Percentiles rank a stretch among this genome's conserved stretches.
phyloP scores from a whole-genome alignment of 2,888 invertebrate genomes.

The Pachydiplax longipennis region DNA sequence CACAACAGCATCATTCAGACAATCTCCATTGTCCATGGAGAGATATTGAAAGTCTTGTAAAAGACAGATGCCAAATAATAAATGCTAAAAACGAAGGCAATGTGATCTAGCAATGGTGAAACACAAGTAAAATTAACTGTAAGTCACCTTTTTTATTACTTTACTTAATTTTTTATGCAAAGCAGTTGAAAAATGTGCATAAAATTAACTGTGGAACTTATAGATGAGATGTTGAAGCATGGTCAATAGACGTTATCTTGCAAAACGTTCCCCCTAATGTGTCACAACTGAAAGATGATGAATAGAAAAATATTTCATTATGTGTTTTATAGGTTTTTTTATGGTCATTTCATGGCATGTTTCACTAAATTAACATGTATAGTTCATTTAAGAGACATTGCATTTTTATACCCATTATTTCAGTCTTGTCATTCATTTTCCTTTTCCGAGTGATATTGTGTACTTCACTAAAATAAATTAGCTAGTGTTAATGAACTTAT shows the following conservation, averaged over 20 bases:
- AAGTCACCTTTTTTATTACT: not conserved
- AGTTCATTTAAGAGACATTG: constrained; percentile 31
- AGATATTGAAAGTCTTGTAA: not conserved
- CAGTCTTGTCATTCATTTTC: not conserved
- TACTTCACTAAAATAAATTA: not conserved
- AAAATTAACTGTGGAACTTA: no score
- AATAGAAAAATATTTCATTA: not conserved
- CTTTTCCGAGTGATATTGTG: not conserved
- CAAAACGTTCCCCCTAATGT: no score
- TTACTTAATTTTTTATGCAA: not conserved
- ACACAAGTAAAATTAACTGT: not conserved
- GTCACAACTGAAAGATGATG: no score
- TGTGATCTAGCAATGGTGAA: not conserved
- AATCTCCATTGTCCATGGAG: not conserved
- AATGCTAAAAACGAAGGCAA: not conserved
- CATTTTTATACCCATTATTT: constrained; percentile 28
- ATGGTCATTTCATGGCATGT: not conserved
- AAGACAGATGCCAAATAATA: not conserved
- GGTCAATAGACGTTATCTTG: no score
- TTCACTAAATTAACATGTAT: not conserved
- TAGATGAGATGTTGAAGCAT: no score
- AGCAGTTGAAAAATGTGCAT: not conserved
- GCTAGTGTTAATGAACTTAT: not conserved
- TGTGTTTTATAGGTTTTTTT: not conserved
- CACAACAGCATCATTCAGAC: not conserved